Evolutionary conservation across 2,888 invertebrate genomes (phyloP).

Genomic region (Orchesella flavescens): DNA sequence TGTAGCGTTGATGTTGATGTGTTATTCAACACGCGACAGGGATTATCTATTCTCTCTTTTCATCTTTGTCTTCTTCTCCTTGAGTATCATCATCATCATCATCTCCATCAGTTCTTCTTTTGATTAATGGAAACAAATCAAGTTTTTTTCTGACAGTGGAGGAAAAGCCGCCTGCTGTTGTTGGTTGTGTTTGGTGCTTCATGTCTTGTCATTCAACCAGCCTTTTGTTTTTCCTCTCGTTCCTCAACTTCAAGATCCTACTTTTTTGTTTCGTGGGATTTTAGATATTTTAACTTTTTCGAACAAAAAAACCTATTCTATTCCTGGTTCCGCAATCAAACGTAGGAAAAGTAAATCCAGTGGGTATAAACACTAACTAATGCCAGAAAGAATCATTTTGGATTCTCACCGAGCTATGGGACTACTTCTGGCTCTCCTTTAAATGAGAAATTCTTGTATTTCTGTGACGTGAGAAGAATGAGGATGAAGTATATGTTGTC

Average conservation of each 20-base stretch:
- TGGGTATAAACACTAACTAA: too few relatives aligned
- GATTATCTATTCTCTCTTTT: not conserved
- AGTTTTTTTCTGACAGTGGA: not conserved
- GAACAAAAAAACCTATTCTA: too few relatives aligned
- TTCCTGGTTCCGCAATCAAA: too few relatives aligned
- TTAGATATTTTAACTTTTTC: too few relatives aligned
- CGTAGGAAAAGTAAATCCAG: too few relatives aligned
- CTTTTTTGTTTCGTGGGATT: too few relatives aligned
- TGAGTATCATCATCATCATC: too few relatives aligned
- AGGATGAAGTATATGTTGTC: not conserved
- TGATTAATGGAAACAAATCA: conserved; percentile 51
- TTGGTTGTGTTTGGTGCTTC: not conserved
- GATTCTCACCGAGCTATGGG: not conserved
- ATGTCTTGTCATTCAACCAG: conserved; percentile 20
- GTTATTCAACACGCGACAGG: conserved; percentile 43
- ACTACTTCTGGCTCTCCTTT: not conserved
- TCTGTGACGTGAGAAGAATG: conserved; percentile 24
- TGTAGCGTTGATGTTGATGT: conserved; percentile 6
- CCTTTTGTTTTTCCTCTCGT: not conserved
- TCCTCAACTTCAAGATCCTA: too few relatives aligned
- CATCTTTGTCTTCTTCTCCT: too few relatives aligned
- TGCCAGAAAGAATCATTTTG: not conserved
- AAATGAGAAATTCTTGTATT: conserved; percentile 41
- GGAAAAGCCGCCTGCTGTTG: not conserved
- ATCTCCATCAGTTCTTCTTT: not conserved